Base-by-base conservation (phyloP, 2,113 vertebrate genomes). In the Engystomops pustulosus region DNA sequence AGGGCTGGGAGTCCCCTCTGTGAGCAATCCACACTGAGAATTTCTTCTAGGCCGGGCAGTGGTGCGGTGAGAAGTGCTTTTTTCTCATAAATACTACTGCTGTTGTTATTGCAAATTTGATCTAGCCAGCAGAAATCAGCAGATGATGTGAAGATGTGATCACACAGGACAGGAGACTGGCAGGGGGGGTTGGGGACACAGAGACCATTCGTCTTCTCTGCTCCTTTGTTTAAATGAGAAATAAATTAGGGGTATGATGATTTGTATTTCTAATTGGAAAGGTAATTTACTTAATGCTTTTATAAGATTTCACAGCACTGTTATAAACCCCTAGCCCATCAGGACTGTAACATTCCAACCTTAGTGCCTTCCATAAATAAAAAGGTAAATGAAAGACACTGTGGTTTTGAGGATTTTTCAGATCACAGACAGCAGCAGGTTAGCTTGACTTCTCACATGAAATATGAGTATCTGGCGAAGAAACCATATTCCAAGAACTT, bases 91-190 rank as follows among this genome's bases (percentile, higher is more conserved):
- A 80, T 68, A 49, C 38, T 34, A 44, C 44, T 30, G 60, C 41
- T 47, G 60, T 49, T 65, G 78, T 80, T 80, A 68, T 49, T 80
- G 58, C 62, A 80, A 68, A 67, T 67, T 49, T 49, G 55, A 80
- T 80, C 49, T 68, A 47, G 53, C 55, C 76, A 79, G 60, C 23
- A 60, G 32, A 30, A 44, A 65, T 65, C 34, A 79, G 18, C 55
- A 62, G 55, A 79, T 49, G 27, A 36, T 53, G 23, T 55, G 49
- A 53, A 20, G 72, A 36, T 34, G 45, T 53, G 72, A 76, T 32
- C 45, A 76, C 27, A 5, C 45, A 18, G 34, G 20, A 60, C 55
- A 45, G 47, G 23, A 77, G 74, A 36, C 62, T 58, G 74, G 5
- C 6, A 18, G 74, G 49, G 47, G n/a, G 17, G 49, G 70, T 27